Conservation (phyloP, 2,888 invertebrate species). For the Oegoconia quadripuncta region DNA sequence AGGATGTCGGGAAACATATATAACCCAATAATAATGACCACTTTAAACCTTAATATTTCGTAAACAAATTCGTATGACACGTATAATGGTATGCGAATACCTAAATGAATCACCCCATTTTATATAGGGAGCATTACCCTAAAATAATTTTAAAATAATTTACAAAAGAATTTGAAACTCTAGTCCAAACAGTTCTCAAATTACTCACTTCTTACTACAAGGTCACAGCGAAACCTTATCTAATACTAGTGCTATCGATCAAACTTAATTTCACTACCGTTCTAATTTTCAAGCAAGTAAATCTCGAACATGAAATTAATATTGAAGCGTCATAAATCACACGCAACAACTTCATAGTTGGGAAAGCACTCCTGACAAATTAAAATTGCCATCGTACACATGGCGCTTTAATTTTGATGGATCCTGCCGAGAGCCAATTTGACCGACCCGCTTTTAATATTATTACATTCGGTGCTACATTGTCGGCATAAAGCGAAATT, state of each 20-base stretch:
- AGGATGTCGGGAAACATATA: no score
- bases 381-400: slow-evolving; percentile 22
- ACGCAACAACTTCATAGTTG: slow-evolving; percentile 5
- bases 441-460: slow-evolving; percentile 27
- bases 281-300: slow-evolving; percentile 1
- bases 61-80: no score
- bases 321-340: slow-evolving; percentile 10
- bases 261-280: slow-evolving; percentile 1
- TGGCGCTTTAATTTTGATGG: slow-evolving; percentile 30
- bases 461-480: slow-evolving; percentile 17
- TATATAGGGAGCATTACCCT: no score
- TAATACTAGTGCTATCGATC: slow-evolving; percentile 2
- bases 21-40: no score
- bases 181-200: no score
- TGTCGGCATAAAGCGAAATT: slow-evolving; percentile 31
- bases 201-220: neutral
- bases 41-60: no score
- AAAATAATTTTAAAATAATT: no score
- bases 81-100: no score
- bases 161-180: no score
- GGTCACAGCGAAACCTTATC: neutral
- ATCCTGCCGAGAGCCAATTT: slow-evolving; percentile 29
- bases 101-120: no score
- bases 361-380: slow-evolving; percentile 16
- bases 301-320: slow-evolving; percentile 4